Evolutionary conservation across 1,140 invertebrate species (phyloP).

Genomic region (Drosophila paulistorum): DNA sequence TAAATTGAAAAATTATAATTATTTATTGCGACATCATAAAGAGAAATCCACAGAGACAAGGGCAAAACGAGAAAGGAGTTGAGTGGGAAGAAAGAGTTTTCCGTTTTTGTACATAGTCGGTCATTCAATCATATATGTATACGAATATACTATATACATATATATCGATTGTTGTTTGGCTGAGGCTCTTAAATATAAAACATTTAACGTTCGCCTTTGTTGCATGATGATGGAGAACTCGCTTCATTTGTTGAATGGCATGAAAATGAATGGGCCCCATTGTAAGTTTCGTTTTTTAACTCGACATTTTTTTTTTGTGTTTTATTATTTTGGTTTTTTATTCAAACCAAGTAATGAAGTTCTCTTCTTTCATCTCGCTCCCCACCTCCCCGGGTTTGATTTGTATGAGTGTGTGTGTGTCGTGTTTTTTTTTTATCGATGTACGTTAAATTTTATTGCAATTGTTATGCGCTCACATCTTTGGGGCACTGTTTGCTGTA

Average conservation of each 20-base stretch:
- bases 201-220: slow-evolving; percentile 75
- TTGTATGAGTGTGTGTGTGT: slow-evolving; percentile 58
- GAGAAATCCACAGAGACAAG: slow-evolving; percentile 21
- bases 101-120: slow-evolving; percentile 25
- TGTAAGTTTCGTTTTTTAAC: slow-evolving; percentile 56
- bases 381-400: slow-evolving; percentile 28
- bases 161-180: slow-evolving; percentile 51
- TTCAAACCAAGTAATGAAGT: slow-evolving; percentile 78
- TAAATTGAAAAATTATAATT: slow-evolving; percentile 79
- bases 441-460: slow-evolving; percentile 80
- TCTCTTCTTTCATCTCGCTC: slow-evolving; percentile 41
- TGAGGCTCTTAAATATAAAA: slow-evolving; percentile 77
- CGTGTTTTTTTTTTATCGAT: slow-evolving; percentile 78
- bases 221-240: slow-evolving; percentile 48
- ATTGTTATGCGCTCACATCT: slow-evolving; percentile 76
- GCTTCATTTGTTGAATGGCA: slow-evolving; percentile 71
- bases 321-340: slow-evolving; percentile 53
- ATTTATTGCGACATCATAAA: slow-evolving; percentile 47
- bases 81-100: not conserved
- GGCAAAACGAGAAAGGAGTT: slow-evolving; percentile 25
- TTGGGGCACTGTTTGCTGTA: slow-evolving; percentile 33
- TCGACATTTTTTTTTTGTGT: slow-evolving; percentile 17
- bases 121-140: slow-evolving; percentile 35
- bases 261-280: slow-evolving; percentile 60
- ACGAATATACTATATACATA: slow-evolving; percentile 13